phyloP scores from a whole-genome alignment of 2,888 invertebrate genomes.

The Eudemis profundana region DNA sequence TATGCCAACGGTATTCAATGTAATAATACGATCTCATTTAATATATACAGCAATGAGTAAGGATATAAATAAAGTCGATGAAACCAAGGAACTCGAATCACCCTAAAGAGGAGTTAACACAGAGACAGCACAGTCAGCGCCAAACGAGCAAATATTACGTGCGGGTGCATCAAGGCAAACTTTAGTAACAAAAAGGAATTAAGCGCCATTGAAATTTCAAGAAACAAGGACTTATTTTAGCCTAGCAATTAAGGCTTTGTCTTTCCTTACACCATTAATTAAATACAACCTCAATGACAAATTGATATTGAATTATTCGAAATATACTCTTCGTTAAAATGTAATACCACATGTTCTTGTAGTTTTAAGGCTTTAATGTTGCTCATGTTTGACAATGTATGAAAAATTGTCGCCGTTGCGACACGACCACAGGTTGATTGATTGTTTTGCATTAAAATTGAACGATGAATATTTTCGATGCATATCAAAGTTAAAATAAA shows the following conservation, averaged over 20 bases:
- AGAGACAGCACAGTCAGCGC: too few species aligned
- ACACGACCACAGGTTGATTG: constrained; percentile 16
- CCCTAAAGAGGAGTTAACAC: too few species aligned
- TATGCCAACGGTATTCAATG: too few species aligned
- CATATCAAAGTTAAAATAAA: neutral
- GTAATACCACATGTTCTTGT: constrained; percentile 16
- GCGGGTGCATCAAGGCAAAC: neutral
- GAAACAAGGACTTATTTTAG: neutral
- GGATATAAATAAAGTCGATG: too few species aligned
- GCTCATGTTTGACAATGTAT: constrained; percentile 13
- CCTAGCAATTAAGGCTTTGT: neutral
- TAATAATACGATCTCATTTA: too few species aligned
- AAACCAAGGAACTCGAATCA: too few species aligned
- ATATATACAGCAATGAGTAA: too few species aligned
- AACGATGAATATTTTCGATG: constrained; percentile 1
- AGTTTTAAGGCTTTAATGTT: constrained; percentile 11
- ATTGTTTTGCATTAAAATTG: constrained; percentile 9
- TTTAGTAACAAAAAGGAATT: neutral
- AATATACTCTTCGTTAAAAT: constrained; percentile 6
- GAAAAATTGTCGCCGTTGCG: constrained; percentile 16
- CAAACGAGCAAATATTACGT: neutral
- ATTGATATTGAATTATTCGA: constrained; percentile 1
- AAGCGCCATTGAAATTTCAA: neutral
- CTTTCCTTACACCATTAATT: neutral
- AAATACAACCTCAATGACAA: constrained; percentile 1